Evolutionary conservation across 2,888 invertebrate genomes (phyloP), one percentile per base, ranked within the genome.

Genomic region (Sesia apiformis): DNA sequence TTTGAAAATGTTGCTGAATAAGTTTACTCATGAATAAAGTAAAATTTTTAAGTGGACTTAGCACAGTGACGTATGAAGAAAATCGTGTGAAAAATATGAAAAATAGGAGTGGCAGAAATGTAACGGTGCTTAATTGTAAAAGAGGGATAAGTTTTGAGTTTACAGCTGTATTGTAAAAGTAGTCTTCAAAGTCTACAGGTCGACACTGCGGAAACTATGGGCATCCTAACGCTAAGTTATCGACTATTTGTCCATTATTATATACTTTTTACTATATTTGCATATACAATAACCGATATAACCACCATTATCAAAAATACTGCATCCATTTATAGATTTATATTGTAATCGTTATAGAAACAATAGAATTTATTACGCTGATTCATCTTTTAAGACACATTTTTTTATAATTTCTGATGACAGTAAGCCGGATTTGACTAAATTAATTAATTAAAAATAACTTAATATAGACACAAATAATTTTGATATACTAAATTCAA

Each of bases 161-260:
- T 85, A 81, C 86, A 89, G 86, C 82, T 73, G 65, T 66, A 65
- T 66, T 66, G 73, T 69, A 74, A 65, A 70, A 71, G 69, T 73
- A 74, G 72, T 72, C 74, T 79, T 67, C 73, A 76, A 76, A 78
- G 76, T 80, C 84, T 76, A 78, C 83, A 84, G 84, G 81, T 84
- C 84, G 78, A 77, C 85, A 84, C 84, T 69, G 70, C 84, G 78
- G 83, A 86, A 81, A 81, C 81, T 76, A 84, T 85, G 88, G 88
- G 88, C 88, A 88, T 88, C 87, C 88, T 81, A 70, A 84, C 85
- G 88, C 82, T 87, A 88, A 87, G 88, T 85, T 78, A 67, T 72
- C 72, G 72, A 81, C 51, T 72, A 74, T 73, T 80, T 77, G 75
- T 83, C 79, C 76, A 78, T 81, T 84, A 81, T 85, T 49, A 80